Base-by-base conservation (phyloP, 2,888 invertebrate genomes). In the Meteorus cinctellus region DNA sequence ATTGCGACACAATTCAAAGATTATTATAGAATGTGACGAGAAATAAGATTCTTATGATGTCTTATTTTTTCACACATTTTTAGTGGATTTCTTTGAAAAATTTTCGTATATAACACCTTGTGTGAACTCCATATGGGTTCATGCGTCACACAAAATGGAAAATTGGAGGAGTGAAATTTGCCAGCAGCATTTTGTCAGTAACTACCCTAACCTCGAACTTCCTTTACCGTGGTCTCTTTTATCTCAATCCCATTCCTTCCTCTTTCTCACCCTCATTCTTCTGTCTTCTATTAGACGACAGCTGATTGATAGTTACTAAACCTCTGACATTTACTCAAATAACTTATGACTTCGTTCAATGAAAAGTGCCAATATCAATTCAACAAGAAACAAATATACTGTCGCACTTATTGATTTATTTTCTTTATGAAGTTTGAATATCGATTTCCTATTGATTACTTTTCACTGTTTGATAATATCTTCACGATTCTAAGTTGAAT, bases 181-280 rank as follows among this genome's bases (percentile, higher is more conserved):
- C 31, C 31, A 3, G n/a, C 29, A 29, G 62, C 31, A 29, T 62
- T 29, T 62, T 62, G 12, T 29, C 62, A n/a, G 62, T 62, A 29
- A 29, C 31, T 62, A 63, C 60, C 48, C 62, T 72, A 72, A 63
- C 63, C 60, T 72, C 63, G 31, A 63, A 72, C 31, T 72, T 62
- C 31, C 31, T n/a, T 16, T 5, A 31, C 5, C 16, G 10, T 27
- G n/a, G n/a, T 62, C 31, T 62, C 16, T 31, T 41, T 41, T 12
- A 41, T 41, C 41, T 41, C 41, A 41, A 41, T 41, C 12, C 12
- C 41, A 41, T 12, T 8, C 12, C 8, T 12, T 12, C 41, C 8
- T 41, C 41, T 12, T 10, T n/a, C 10, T 6, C n/a, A 3, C 16
- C 31, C 4, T 31, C 16, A 6, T 48, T 45, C 24, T 27, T 63